Percentiles rank a stretch among this genome's conserved stretches.
These are phyloP conservation scores for Phaetusa simplex DNA, from an alignment of 2,113 vertebrate species.

Conservation along the genomic window DNA sequence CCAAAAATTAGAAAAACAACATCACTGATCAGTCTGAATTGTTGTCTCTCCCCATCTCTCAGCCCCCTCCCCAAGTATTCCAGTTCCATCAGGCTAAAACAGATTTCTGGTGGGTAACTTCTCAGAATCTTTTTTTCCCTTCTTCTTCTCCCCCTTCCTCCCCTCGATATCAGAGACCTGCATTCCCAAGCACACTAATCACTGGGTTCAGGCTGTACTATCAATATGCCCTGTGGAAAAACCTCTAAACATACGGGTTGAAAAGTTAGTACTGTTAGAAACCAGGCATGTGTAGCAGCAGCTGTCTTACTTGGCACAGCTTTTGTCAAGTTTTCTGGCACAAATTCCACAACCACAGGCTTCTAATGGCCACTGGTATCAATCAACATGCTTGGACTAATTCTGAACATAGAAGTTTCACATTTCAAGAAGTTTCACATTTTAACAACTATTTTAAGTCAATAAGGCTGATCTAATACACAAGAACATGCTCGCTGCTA, in stretches of 20 bases:
- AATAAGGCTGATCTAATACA: conserved; percentile 54
- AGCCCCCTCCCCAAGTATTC: background rate
- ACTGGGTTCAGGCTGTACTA: background rate
- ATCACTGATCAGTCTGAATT: background rate
- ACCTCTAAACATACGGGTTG: background rate
- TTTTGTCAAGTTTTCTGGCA: conserved; percentile 56
- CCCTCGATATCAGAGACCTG: background rate
- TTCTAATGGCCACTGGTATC: conserved; percentile 34
- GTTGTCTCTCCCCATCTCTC: background rate
- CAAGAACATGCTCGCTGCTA: background rate
- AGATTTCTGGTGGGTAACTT: background rate
- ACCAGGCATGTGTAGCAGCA: conserved; percentile 46
- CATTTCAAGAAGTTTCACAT: conserved; percentile 64
- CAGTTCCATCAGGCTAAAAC: background rate
- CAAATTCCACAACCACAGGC: conserved; percentile 12
- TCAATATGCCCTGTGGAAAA: conserved; percentile 44
- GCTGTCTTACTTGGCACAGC: conserved; percentile 56
- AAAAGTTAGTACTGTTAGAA: conserved; percentile 36
- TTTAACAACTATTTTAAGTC: conserved; percentile 67
- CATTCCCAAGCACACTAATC: conserved; percentile 14
- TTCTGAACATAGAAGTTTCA: conserved; percentile 65
- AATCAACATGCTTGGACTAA: conserved; percentile 55
- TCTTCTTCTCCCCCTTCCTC: background rate
- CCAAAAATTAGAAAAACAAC: background rate
- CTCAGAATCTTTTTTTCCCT: background rate